Evolutionary conservation across 2,113 vertebrate species (phyloP), one percentile per base, ranked within the genome.

Genomic region (Tachycineta bicolor): DNA sequence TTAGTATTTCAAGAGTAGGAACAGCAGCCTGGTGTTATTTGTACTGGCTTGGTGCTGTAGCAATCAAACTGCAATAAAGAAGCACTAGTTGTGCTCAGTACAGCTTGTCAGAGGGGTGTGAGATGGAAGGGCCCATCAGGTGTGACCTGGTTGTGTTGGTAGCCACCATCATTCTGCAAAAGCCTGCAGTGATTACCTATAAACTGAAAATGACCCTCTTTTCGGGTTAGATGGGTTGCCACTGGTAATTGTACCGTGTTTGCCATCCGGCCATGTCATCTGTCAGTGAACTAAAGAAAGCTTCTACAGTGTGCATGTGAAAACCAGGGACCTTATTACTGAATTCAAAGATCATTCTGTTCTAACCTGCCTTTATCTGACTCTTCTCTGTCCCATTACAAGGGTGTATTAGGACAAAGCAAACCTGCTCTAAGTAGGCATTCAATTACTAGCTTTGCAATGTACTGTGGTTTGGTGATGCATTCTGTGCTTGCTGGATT

Each of bases 341-440:
- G 53, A 43, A 47, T 86, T 77, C 28, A 44, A 29, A 80, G 64
- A 58, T 39, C 39, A 18, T 74, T 94, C 71, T 70, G 2, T 41
- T 91, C 58, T 68, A 67, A 87, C 24, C 55, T 93, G 68, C 62
- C 59, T 92, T 85, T 79, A 67, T 93, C 65, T 74, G 59, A 41
- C 20, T 92, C 44, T 88, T 13, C 80, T 94, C 85, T 92, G 67
- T 85, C 81, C 74, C 67, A 70, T 95, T 93, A 87, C 41, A 65
- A 59, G 64, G 60, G 47, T 74, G 11, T 91, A 82, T 77, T 60
- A 93, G 91, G 65, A 80, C 67, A 83, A 88, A 94, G 81, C 64
- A 79, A 92, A 92, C 76, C 60, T 90, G 67, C 33, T 93, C 65
- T 67, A 90, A 94, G 81, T 25, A 95, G 70, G 68, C 68, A 55